These are phyloP conservation scores for Streptopelia turtur DNA, from an alignment of 2,797 vertebrate genomes.

Conservation along the genomic window DNA sequence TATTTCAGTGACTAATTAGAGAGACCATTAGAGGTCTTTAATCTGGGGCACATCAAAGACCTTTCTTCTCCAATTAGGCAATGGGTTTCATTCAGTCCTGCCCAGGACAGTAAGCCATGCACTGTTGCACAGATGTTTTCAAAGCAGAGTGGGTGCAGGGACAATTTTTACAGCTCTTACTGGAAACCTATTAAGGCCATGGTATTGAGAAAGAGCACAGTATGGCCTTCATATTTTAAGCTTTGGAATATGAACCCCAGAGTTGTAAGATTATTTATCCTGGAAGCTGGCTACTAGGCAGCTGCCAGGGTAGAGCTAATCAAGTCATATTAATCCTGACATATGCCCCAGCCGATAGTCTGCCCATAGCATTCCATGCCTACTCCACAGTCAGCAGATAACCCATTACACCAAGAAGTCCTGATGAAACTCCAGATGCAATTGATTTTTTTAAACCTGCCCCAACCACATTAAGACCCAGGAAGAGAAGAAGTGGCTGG, in stretches of 20 bases:
- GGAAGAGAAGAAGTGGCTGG: background rate
- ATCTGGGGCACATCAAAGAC: slow-evolving; percentile 37
- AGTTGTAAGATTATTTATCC: slow-evolving; percentile 51
- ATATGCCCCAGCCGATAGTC: background rate
- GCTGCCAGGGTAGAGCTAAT: slow-evolving; percentile 53
- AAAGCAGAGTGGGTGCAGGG: background rate
- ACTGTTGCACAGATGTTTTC: slow-evolving; percentile 40
- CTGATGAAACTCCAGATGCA: background rate
- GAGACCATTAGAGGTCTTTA: slow-evolving; percentile 5
- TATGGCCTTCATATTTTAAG: slow-evolving; percentile 66
- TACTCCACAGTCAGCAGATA: background rate
- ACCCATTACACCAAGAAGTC: background rate
- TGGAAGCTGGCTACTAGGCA: slow-evolving; percentile 51
- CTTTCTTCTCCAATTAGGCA: slow-evolving; percentile 19
- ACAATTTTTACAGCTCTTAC: slow-evolving; percentile 59
- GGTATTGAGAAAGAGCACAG: slow-evolving; percentile 62
- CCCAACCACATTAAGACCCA: background rate
- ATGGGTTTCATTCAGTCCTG: background rate
- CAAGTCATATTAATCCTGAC: slow-evolving; percentile 33
- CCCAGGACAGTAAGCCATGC: slow-evolving; percentile 13
- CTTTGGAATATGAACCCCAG: slow-evolving; percentile 43
- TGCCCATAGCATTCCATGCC: background rate
- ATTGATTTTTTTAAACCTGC: background rate
- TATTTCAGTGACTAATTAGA: background rate
- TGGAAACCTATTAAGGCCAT: slow-evolving; percentile 66